Evolutionary conservation across 2,797 vertebrate genomes (phyloP), one percentile per base, ranked within the genome.

Genomic region (Sparidentex hasta): DNA sequence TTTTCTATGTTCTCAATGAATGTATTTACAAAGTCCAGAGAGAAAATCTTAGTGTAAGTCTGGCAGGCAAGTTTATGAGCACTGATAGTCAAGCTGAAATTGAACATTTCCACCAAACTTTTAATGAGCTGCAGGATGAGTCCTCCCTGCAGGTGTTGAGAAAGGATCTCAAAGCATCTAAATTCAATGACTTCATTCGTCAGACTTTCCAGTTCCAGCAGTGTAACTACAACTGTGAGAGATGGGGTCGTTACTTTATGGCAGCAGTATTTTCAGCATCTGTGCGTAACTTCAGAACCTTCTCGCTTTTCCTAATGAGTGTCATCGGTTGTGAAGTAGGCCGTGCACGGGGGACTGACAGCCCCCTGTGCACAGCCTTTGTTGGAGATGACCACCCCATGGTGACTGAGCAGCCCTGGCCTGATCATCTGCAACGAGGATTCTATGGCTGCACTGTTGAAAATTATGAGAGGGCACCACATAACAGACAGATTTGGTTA

Each of bases 291-390:
- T 94, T 94, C 59, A 75, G 92, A 33, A 92, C 78, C 55, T 93
- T 93, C 69, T 92, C 93, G 0, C 92, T 94, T 18, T 93, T 94
- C 65, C 91, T 95, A 43, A 93, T 93, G 92, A 93, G 92, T 1
- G 85, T 92, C 23, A 92, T 94, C 1, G 89, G 90, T 13, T 93
- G 93, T 27, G 92, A 94, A 63, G 93, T 94, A 8, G 88, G 93
- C 5, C 88, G 72, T 1, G 71, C 63, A 1, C 74, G 57, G 0
- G 85, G 91, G 1, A 65, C 47, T 0, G 90, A 93, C 16, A 86
- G 90, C 38, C 12, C 61, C 0, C 67, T 94, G 21, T 93, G 93
- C 84, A 82, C 90, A 1, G 89, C 92, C 0, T 94, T 94, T 16
- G 88, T 88, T 2, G 90, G 81, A 7, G 83, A 74, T 0, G 80